Base-by-base conservation (phyloP, 1,140 invertebrate genomes). In the Dryas iulia region DNA sequence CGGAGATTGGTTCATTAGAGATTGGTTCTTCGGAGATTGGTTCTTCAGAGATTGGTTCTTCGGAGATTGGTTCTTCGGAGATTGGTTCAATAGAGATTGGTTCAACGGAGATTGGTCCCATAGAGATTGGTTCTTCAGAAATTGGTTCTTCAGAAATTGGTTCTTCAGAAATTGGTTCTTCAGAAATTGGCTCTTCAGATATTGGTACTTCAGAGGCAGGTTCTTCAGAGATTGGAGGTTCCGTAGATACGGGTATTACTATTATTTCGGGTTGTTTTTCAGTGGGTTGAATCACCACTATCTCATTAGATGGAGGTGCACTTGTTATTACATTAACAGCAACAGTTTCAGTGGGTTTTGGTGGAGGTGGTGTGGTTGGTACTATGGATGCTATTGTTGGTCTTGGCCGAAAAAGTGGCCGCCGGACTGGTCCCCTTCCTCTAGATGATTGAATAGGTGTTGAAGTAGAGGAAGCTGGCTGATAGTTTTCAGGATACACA, bases 401-500 rank as follows among this genome's bases (percentile, higher is more conserved):
- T 21, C 39, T 47, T 21, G 39, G 39, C 8, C 8, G 39, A 21
- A 18, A 18, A 14, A 47, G 7, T 8, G 39, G 39, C 6, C 18
- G 18, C 8, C 39, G 39, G 8, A 47, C 39, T 21, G 39, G 39
- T 21, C 14, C 39, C 2, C 39, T 21, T 47, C 39, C 14, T 21
- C 14, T 21, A 47, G n/a, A 35, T 0, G 39, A 47, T 47, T 12
- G 39, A 21, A 47, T 10, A 21, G 39, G 18, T 47, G 39, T n/a
- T 2, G 14, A 18, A 47, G n/a, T 18, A 18, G 39, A 18, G 7
- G 39, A 47, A 2, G 14, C 39, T 47, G 39, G 39, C 39, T 47
- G 18, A 14, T 59, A 58, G 28, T 59, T 33, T 1, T 59, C 57
- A 31, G 56, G 14, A 25, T 31, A 59, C 14, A 59, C 30, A 33